Base-by-base conservation (phyloP, 2,797 vertebrate species). In the Macropodus opercularis region DNA sequence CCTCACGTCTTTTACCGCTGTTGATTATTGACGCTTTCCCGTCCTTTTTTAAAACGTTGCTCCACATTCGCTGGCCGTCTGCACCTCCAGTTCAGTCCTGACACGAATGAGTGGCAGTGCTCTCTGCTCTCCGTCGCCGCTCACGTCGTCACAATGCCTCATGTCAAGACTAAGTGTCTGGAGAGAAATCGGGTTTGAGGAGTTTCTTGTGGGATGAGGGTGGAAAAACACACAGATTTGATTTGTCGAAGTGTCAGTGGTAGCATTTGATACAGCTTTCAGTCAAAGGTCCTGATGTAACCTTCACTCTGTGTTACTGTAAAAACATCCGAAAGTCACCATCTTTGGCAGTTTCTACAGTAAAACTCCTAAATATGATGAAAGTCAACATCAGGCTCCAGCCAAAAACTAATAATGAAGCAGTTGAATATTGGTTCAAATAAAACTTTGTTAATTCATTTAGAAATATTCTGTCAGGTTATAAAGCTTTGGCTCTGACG, bases 151-250 rank as follows among this genome's bases (percentile, higher is more conserved):
- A 53, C 67, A 51, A 48, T 56, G 57, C 54, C 32, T 42, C 47
- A 53, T 62, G 59, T 83, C 77, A 74, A 44, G 43, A 26, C 61
- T 62, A 75, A 64, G 27, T 62, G 62, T 66, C 67, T 54, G 5
- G 38, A 23, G 15, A 60, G 24, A 74, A 66, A 70, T 23, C 32
- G 55, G 39, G 10, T 39, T 46, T 52, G 52, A 72, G 40, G 49
- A 63, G 36, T 47, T 63, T 66, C 27, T 63, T 54, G 26, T 7
- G 3, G 64, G 17, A 34, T 42, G 22, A 17, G 18, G 27, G n/a
- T n/a, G 21, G n/a, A 24, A 35, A 22, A 41, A 17, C 24, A 10
- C 34, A 11, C 42, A 58, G 11, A 50, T 50, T 63, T 53, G 2
- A 21, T 60, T 68, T 62, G 12, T 72, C 56, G 7, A 51, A 14